Evolutionary conservation across 1,140 invertebrate genomes (phyloP).

Genomic region (Saxidomus purpurata): DNA sequence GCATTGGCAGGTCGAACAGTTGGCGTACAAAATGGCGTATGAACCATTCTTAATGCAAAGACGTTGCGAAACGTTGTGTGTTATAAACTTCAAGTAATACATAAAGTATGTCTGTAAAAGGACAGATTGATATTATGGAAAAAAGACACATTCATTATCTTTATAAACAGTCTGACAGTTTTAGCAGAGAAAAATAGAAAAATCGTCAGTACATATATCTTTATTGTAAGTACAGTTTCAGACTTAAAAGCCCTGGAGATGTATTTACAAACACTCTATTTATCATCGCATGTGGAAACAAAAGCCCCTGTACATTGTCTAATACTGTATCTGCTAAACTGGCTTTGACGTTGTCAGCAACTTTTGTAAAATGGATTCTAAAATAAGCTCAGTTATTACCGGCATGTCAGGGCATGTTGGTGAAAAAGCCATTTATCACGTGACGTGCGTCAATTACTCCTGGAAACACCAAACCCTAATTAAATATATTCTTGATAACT

Average conservation of each 20-base stretch:
- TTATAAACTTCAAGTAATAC: no score
- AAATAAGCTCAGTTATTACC: neutral
- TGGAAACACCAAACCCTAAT: neutral
- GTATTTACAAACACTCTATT: neutral
- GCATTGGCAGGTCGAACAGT: no score
- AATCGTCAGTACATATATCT: neutral
- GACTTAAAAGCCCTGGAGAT: neutral
- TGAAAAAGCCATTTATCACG: neutral
- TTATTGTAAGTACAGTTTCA: neutral
- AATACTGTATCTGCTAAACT: neutral
- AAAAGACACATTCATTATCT: no score
- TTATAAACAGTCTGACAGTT: no score
- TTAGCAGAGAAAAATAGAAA: neutral
- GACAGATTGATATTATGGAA: no score
- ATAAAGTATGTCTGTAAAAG: no score
- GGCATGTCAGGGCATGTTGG: neutral
- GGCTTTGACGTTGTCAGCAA: neutral
- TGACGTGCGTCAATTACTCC: conserved; percentile 5
- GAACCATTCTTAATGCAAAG: no score
- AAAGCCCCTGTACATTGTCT: neutral
- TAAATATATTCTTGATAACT: conserved; percentile 2
- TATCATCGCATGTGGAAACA: neutral
- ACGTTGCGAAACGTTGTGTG: no score
- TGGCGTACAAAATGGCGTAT: no score
- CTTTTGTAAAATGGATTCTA: neutral